Evolutionary conservation across 2,888 invertebrate genomes (phyloP), one percentile per base, ranked within the genome.

Genomic region (Lacanobia oleracea): DNA sequence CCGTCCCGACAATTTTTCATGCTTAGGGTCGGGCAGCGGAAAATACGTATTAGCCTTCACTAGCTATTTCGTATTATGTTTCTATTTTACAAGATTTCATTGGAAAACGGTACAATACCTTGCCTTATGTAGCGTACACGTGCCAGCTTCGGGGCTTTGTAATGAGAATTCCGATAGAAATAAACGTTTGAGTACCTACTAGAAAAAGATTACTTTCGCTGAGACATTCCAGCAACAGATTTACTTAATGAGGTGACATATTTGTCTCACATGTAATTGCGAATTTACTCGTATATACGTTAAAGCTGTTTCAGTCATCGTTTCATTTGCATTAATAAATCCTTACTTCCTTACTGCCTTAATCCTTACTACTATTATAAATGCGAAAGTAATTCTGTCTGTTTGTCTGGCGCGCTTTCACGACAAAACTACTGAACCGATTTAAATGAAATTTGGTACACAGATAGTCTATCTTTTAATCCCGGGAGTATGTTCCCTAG

Each of bases 1-100:
- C 82, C 87, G 88, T 80, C 86, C 89, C 88, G 84, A 87, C 88
- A 88, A 88, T 90, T 90, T 89, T 88, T 91, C 88, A 90, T 88
- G 87, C 87, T 90, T 87, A 88, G 83, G 84, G 83, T 81, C 86
- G 84, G 84, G 83, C 82, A 82, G 68, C 85, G 89, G 87, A 86
- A 88, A 87, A 86, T 85, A 81, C 81, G 86, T 88, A 89, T 91
- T 90, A 90, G 87, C 81, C 72, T 81, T 75, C 75, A 78, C 70
- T 77, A 84, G 82, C 85, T 84, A 85, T 83, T 83, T 81, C 77
- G 77, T 77, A 80, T 85, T 85, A 83, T 85, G 85, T 84, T 85
- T 82, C 70, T 84, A 83, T 84, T 86, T 86, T 83, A 83, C 80
- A 77, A 78, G 81, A 79, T 81, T 86, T 77, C 74, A 76, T 77